These are phyloP conservation scores for Phylloscopus whistleri DNA, from an alignment of 2,113 vertebrate genomes.

Conservation along the genomic window DNA sequence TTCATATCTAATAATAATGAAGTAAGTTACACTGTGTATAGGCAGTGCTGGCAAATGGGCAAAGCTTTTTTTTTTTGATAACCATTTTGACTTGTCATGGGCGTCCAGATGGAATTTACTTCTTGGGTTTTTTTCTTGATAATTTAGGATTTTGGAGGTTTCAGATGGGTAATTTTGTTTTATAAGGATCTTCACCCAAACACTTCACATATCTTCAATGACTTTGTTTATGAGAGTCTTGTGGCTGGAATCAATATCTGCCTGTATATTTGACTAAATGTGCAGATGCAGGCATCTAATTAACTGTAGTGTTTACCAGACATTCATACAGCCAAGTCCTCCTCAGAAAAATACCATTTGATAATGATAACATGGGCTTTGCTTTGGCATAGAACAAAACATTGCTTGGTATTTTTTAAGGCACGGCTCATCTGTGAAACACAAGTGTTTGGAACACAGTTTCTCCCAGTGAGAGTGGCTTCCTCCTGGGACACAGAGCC, in stretches of 20 bases:
- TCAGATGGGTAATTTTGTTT: neutral
- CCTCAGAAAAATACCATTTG: neutral
- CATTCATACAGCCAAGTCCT: neutral
- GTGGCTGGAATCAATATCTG: conserved; percentile 33
- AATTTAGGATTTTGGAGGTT: conserved; percentile 5
- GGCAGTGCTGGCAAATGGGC: neutral
- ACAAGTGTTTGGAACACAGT: neutral
- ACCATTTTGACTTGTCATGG: neutral
- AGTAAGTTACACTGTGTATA: neutral
- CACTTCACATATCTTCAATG: conserved; percentile 37
- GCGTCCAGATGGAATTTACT: neutral
- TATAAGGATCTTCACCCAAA: neutral
- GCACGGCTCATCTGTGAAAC: neutral
- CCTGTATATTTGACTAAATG: conserved; percentile 20
- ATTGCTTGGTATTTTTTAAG: neutral
- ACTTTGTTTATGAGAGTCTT: conserved; percentile 35
- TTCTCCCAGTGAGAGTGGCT: neutral
- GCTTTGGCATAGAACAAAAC: neutral
- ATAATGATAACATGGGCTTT: neutral
- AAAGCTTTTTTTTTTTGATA: neutral
- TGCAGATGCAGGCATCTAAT: conserved; percentile 35
- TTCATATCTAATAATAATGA: neutral
- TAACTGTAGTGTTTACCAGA: conserved; percentile 49
- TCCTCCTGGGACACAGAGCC: neutral
- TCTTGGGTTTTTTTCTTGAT: neutral